phyloP scores from a whole-genome alignment of 64 coral and sea anemone genomes.

The Trachythela sp. region DNA sequence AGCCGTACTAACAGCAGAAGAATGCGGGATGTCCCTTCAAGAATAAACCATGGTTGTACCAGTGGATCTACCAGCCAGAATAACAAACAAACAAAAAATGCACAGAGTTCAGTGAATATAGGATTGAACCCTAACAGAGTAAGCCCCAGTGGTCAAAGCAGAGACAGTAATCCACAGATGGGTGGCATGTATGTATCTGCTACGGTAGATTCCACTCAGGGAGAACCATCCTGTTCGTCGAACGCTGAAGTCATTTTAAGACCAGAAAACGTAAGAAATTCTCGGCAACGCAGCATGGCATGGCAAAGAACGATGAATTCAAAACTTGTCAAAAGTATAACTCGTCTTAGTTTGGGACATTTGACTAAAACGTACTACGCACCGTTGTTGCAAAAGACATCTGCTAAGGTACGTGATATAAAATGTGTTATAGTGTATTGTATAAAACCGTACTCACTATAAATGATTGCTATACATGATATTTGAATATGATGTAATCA shows the following conservation, averaged over 20 bases:
- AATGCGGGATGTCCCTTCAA: background rate
- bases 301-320: background rate
- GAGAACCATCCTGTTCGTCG: background rate
- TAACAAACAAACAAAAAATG: background rate
- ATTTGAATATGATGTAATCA: too few relatives aligned
- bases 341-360: conserved; percentile 8
- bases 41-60: background rate
- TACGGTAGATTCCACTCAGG: background rate
- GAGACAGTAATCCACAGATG: background rate
- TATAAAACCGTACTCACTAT: background rate
- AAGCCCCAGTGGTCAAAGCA: background rate
- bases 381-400: conserved; percentile 67
- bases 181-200: background rate
- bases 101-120: conserved; percentile 16
- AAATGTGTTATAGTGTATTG: background rate
- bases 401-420: conserved; percentile 67
- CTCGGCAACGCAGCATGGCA: background rate
- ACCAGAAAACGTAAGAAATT: background rate
- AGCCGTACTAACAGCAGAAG: background rate
- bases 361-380: conserved; percentile 15
- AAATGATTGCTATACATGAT: background rate
- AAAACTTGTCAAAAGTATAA: background rate
- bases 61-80: background rate
- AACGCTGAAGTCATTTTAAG: background rate
- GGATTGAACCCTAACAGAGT: background rate